Evolutionary conservation across 2,888 invertebrate species (phyloP), one percentile per base, ranked within the genome.

Genomic region (Elmis aenea): DNA sequence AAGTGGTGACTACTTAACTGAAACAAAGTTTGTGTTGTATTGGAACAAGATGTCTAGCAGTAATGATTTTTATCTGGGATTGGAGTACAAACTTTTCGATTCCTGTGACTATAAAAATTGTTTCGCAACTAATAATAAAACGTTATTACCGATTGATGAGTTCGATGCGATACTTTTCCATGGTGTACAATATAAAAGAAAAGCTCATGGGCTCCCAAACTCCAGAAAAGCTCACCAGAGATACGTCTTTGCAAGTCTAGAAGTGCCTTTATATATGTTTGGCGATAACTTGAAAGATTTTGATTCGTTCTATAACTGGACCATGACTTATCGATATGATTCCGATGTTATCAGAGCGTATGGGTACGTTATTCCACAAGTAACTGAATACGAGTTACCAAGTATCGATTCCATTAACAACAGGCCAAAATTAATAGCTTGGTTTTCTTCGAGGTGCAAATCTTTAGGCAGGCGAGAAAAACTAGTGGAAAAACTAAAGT

Each of bases 91-190:
- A 33, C 45, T 51, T 11, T 58, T 58, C 37, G 14, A 49, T 28
- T 37, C 46, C 12, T 70, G 72, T 30, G 56, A 64, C 0, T 59
- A 62, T 5, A 64, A 62, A 9, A 62, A 69, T 38, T 77, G 77
- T 50, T 66, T 63, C 40, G 49, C 72, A 1, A 72, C 71, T 1
- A 59, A 61, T 39, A 54, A 68, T 5, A 66, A 58, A 20, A 56
- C 54, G 2, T 48, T 55, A 8, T 25, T 66, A 9, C 57, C 65
- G 1, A 42, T 69, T 4, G 62, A 68, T 2, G 51, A 68, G 16
- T 76, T 65, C 47, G 73, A 75, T 44, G 76, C 75, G 1, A 52
- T 77, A 3, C 45, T 77, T 1, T 76, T 75, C 44, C 76, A 77
- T 46, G 64, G 61, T 0, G 67, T 68, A 5, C 63, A 73, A 3